Evolutionary conservation across 2,888 invertebrate species (phyloP).

Genomic region (Protonemura montana): DNA sequence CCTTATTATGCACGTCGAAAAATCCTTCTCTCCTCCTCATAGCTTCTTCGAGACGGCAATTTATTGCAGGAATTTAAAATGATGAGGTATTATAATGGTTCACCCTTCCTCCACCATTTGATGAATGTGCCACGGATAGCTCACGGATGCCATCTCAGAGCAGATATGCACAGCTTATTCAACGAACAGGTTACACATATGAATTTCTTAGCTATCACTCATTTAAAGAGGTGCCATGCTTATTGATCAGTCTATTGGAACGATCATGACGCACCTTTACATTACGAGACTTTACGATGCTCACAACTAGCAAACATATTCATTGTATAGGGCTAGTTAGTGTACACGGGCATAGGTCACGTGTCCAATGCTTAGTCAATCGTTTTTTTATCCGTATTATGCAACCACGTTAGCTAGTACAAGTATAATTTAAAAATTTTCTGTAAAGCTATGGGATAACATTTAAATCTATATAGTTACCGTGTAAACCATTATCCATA

Average conservation of each 20-base stretch:
- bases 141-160: constrained; percentile 9
- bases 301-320: neutral
- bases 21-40: neutral
- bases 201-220: constrained; percentile 24
- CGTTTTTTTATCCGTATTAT: too few relatives aligned
- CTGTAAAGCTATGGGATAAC: neutral
- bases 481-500: neutral
- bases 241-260: constrained; percentile 8
- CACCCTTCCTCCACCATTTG: neutral
- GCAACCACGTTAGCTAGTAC: neutral
- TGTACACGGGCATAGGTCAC: neutral
- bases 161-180: neutral
- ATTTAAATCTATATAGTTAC: neutral
- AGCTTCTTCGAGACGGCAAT: neutral
- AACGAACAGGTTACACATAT: constrained; percentile 14
- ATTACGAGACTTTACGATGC: neutral
- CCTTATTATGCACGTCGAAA: neutral
- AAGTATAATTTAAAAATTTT: neutral
- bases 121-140: neutral
- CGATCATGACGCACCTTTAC: neutral
- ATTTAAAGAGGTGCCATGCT: neutral
- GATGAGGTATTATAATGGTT: neutral
- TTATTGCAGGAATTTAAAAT: constrained; percentile 7
- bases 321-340: constrained; percentile 1
- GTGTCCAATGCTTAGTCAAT: neutral